Percentiles rank a stretch among this genome's conserved stretches.
Conservation (phyloP, 2,797 vertebrate species). For the Enteromius argenteus region DNA sequence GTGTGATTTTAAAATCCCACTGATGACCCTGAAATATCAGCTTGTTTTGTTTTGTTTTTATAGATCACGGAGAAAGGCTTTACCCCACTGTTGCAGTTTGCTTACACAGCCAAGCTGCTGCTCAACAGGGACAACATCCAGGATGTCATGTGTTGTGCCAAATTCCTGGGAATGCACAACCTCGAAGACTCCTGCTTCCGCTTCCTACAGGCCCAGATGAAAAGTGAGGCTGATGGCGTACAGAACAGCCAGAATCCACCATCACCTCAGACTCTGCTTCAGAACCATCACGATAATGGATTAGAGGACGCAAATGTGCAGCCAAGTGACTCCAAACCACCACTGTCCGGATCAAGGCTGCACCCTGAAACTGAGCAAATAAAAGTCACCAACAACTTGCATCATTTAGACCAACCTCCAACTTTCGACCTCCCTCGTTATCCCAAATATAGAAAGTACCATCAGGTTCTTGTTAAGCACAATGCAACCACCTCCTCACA, state of each 20-base stretch:
- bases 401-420: slow-evolving; percentile 76
- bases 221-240: slow-evolving; percentile 83
- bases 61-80: slow-evolving; percentile 95
- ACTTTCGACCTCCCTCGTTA: slow-evolving; percentile 78
- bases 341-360: slow-evolving; percentile 76
- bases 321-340: slow-evolving; percentile 68
- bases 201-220: slow-evolving; percentile 91
- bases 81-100: slow-evolving; percentile 93
- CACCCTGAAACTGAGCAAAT: slow-evolving; percentile 74
- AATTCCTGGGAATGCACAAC: slow-evolving; percentile 93
- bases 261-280: slow-evolving; percentile 70
- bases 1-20: not conserved
- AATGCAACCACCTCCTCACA: slow-evolving; percentile 82
- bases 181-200: slow-evolving; percentile 95
- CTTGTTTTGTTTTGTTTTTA: slow-evolving; percentile 56
- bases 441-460: slow-evolving; percentile 93
- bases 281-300: slow-evolving; percentile 69
- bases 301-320: slow-evolving; percentile 75
- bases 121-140: slow-evolving; percentile 93
- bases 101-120: slow-evolving; percentile 95
- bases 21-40: not conserved
- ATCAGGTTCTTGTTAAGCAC: slow-evolving; percentile 87
- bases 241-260: slow-evolving; percentile 72
- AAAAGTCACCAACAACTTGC: slow-evolving; percentile 63
- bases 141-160: slow-evolving; percentile 92